These are phyloP conservation scores for Tribolium freemani DNA, from an alignment of 2,888 invertebrate species.

Conservation along the genomic window DNA sequence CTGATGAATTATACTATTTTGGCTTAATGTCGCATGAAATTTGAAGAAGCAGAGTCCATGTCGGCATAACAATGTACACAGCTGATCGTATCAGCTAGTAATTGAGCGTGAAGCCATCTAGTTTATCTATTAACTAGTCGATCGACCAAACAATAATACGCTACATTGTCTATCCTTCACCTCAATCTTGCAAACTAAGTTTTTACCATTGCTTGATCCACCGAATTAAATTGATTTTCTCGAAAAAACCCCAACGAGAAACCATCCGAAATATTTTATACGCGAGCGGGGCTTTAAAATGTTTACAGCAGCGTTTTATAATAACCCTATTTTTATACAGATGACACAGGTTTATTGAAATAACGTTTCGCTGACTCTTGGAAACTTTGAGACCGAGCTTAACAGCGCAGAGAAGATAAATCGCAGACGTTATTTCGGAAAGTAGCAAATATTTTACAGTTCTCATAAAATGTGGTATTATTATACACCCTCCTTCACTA, in stretches of 20 bases:
- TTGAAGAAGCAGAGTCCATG: constrained; percentile 66
- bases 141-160: constrained; percentile 62
- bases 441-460: constrained; percentile 60
- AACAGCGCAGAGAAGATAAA: constrained; percentile 60
- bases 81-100: constrained; percentile 66
- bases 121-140: constrained; percentile 68
- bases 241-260: constrained; percentile 12
- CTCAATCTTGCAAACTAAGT: constrained; percentile 45
- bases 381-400: constrained; percentile 56
- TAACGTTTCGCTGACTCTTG: constrained; percentile 59
- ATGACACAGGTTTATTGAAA: constrained; percentile 62
- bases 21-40: constrained; percentile 69
- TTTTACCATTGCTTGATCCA: constrained; percentile 40
- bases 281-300: constrained; percentile 44
- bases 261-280: constrained; percentile 14
- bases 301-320: constrained; percentile 54
- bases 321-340: constrained; percentile 59
- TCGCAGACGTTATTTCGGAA: constrained; percentile 55
- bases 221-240: constrained; percentile 40
- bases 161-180: constrained; percentile 63
- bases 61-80: constrained; percentile 65
- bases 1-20: constrained; percentile 67
- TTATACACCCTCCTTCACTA: constrained; percentile 34
- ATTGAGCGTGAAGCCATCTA: constrained; percentile 69
- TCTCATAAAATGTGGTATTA: constrained; percentile 49